Base-by-base conservation (phyloP, 2,113 vertebrate genomes). In the Aleadryas rufinucha region DNA sequence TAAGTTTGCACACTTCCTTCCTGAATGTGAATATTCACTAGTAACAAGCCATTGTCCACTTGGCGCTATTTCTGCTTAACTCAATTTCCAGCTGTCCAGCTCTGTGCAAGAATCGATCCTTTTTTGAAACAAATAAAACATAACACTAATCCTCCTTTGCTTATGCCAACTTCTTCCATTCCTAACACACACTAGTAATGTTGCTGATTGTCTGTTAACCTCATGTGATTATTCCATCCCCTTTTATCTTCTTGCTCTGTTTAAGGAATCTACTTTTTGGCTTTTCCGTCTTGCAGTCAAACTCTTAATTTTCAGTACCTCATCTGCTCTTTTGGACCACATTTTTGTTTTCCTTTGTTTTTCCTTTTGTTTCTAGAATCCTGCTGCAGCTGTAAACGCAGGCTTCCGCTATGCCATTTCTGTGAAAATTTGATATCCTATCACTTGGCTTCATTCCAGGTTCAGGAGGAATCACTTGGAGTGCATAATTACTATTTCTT, bases 1-100 rank as follows among this genome's bases (percentile, higher is more conserved):
- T 92, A 93, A 96, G 92, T 95, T 94, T 94, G 86, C 45, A 11
- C 14, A 33, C 49, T 91, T 94, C 83, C 89, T 95, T 95, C 93
- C 93, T 96, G 89, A 96, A 89, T 95, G 84, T 49, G 84, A 89
- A 78, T 92, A 91, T 93, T 96, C 77, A 87, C 72, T 87, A 49
- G 65, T 91, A 91, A 87, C 84, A 71, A 78, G 41, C 77, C 63
- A 79, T 91, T 96, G 95, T 91, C 84, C 64, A 24, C 41, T 69
- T 68, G 81, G 41, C 21, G 1, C 66, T 83, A 5, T 87, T 93
- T 93, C 78, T 95, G 57, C 89, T 79, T 94, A 94, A 96, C 60
- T 90, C 74, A 49, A 31, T 87, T 87, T 87, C 91, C 84, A 97
- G 77, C 78, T 96, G 87, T 76, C 63, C 63, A 79, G 16, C 28